Conservation (phyloP, 2,888 invertebrate species). For the Dermolepida albohirtum region DNA sequence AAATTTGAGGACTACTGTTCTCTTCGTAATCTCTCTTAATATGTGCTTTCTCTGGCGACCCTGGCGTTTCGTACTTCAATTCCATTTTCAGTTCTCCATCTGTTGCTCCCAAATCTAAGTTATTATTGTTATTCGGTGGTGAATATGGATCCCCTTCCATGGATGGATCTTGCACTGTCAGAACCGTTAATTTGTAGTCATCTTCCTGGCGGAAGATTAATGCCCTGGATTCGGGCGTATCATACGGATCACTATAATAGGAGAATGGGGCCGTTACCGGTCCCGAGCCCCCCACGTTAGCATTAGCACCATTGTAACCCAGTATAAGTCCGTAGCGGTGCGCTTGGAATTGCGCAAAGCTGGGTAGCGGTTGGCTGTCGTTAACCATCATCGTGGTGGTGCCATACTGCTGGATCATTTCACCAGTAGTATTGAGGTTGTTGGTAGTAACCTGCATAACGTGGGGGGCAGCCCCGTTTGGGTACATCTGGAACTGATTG, state of each 20-base stretch:
- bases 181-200: slow-evolving; percentile 64
- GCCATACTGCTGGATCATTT: slow-evolving; percentile 60
- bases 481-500: slow-evolving; percentile 73
- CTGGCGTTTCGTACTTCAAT: slow-evolving; percentile 56
- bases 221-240: slow-evolving; percentile 51
- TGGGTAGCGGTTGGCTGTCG: slow-evolving; percentile 70
- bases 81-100: slow-evolving; percentile 48
- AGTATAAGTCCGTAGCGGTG: slow-evolving; percentile 65
- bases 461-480: slow-evolving; percentile 89
- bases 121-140: slow-evolving; percentile 47
- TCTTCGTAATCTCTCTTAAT: slow-evolving; percentile 61
- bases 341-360: slow-evolving; percentile 75
- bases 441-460: slow-evolving; percentile 77
- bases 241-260: slow-evolving; percentile 51
- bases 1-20: slow-evolving; percentile 58
- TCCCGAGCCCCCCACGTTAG: slow-evolving; percentile 84
- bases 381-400: slow-evolving; percentile 50
- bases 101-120: slow-evolving; percentile 47
- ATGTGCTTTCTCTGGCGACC: slow-evolving; percentile 59
- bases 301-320: slow-evolving; percentile 61
- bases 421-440: slow-evolving; percentile 88
- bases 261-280: slow-evolving; percentile 62
- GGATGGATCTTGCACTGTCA: slow-evolving; percentile 60
- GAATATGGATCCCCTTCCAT: slow-evolving; percentile 44
- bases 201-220: slow-evolving; percentile 51